Base-by-base conservation (phyloP, 2,888 invertebrate species). In the Argyra leucocephala region DNA sequence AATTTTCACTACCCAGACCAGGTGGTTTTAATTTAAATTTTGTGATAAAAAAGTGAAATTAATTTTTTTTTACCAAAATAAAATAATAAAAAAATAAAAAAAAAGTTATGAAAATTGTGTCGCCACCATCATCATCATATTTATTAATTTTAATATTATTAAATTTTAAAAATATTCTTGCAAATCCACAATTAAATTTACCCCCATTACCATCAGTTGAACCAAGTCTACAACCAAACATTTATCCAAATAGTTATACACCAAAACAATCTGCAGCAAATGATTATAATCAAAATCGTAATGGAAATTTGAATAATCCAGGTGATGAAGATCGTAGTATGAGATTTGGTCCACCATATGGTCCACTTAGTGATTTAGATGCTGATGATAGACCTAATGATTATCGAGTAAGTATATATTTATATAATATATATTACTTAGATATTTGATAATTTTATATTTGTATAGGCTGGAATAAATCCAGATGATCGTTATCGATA, bases 161-260 rank as follows among this genome's bases (percentile, higher is more conserved):
- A 18, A 48, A 2, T 18, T 18, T 48, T 48, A 9, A 48, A 18
- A 12, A 48, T 18, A 18, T 15, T 48, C 18, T 48, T 48, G 7
- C 18, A n/a, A 48, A 48, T 48, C 76, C 80, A 3, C 86, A 86
- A 71, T 73, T 86, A 62, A 84, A 85, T 71, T 72, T 86, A 61
- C 85, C 86, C 2, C 85, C 83, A 1, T 72, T 84, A 58, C 74
- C 81, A 69, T 68, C 71, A 26, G 31, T 63, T 3, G 26, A 22
- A 22, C 70, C 70, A n/a, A 69, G 71, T 10, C 72, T 74, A 18
- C 73, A 73, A 23, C 76, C 76, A 1, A 74, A 78, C 67, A 70
- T 76, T 12, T 73, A 67, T 58, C 75, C 76, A 66, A 79, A 78
- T 67, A 76, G 77, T 22, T 77, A 76, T 59, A 73, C 78, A 36